Evolutionary conservation across 2,888 invertebrate species (phyloP).

Genomic region (Ochropleura leucogaster): DNA sequence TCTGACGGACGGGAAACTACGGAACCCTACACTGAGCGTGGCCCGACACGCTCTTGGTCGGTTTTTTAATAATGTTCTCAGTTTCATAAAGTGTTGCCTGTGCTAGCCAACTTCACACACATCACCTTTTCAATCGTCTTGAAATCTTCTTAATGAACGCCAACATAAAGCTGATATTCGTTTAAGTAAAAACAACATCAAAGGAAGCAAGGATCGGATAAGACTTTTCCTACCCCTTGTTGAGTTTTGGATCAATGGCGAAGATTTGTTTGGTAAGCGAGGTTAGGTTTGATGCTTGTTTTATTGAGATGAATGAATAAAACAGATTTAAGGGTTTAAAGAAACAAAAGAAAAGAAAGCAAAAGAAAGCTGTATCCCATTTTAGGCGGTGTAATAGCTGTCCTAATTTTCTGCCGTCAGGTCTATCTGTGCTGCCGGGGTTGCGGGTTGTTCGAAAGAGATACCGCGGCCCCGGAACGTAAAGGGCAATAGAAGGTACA

Average conservation of each 20-base stretch:
- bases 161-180: not conserved
- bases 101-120: not conserved
- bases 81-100: not conserved
- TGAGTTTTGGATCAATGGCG: slow-evolving; percentile 15
- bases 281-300: not conserved
- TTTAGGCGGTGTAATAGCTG: too few species aligned
- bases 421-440: too few species aligned
- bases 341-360: too few species aligned
- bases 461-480: too few species aligned
- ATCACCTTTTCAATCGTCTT: not conserved
- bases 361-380: too few species aligned
- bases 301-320: not conserved
- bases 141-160: not conserved
- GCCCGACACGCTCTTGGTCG: too few species aligned
- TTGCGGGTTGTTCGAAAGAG: too few species aligned
- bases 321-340: not conserved
- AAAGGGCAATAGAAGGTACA: too few species aligned
- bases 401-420: too few species aligned
- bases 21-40: too few species aligned
- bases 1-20: too few species aligned
- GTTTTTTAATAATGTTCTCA: too few species aligned
- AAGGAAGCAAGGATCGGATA: not conserved
- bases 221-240: not conserved
- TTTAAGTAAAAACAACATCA: not conserved
- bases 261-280: slow-evolving; percentile 5